These are phyloP conservation scores for Rhingia campestris DNA, from an alignment of 2,888 invertebrate species.

Conservation along the genomic window DNA sequence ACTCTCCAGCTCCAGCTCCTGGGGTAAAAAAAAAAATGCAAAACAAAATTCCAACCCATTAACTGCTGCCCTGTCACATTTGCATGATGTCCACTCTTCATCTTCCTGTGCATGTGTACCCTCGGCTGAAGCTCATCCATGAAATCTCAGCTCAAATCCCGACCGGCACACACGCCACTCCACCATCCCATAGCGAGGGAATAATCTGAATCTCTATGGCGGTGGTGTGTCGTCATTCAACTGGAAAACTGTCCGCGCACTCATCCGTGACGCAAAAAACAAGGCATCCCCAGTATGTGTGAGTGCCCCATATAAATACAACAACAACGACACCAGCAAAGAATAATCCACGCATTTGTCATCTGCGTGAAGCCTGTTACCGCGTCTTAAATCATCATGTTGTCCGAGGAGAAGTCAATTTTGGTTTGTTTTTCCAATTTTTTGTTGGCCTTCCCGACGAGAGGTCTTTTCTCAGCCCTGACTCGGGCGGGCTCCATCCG, in stretches of 20 bases:
- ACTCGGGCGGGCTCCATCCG: conserved; percentile 4
- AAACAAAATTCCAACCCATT: conserved; percentile 50
- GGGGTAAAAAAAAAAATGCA: neutral
- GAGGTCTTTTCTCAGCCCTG: conserved; percentile 45
- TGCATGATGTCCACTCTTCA: conserved; percentile 61
- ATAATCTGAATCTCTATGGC: conserved; percentile 6
- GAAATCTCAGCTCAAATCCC: conserved; percentile 58
- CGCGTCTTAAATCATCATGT: conserved; percentile 70
- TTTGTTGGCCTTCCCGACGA: neutral
- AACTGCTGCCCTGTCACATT: conserved; percentile 66
- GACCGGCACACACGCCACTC: conserved; percentile 16
- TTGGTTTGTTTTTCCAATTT: conserved; percentile 4
- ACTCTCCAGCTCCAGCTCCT: neutral
- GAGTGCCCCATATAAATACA: conserved; percentile 33
- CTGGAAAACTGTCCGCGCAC: conserved; percentile 67
- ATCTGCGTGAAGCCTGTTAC: conserved; percentile 67
- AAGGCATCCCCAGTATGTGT: conserved; percentile 58
- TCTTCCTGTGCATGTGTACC: conserved; percentile 33
- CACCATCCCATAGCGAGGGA: neutral
- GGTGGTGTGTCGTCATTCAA: conserved; percentile 62
- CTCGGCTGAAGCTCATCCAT: conserved; percentile 51
- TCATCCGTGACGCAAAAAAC: conserved; percentile 69
- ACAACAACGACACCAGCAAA: neutral
- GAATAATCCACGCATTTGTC: conserved; percentile 63
- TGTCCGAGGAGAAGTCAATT: conserved; percentile 53